phyloP scores from a whole-genome alignment of 1,140 invertebrate genomes.

The Drosophila nigromelanica region DNA sequence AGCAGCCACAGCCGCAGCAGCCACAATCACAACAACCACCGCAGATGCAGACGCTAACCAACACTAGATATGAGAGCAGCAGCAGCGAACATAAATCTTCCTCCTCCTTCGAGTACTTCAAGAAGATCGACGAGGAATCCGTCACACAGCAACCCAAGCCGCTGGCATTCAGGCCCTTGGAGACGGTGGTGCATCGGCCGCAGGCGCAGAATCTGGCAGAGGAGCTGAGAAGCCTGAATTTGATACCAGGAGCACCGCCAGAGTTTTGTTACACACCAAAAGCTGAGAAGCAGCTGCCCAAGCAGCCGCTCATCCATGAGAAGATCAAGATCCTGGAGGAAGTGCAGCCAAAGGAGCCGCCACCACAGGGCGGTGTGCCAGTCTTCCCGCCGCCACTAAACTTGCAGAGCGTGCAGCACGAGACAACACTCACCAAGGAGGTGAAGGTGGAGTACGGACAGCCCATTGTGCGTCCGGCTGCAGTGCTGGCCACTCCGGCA shows the following conservation, averaged over 20 bases:
- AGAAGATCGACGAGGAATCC: conserved; percentile 84
- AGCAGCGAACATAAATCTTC: conserved; percentile 72
- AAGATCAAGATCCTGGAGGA: conserved; percentile 88
- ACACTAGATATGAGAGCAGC: conserved; percentile 60
- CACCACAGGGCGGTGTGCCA: conserved; percentile 87
- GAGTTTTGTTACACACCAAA: conserved; percentile 88
- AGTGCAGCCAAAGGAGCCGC: conserved; percentile 86
- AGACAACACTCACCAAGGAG: conserved; percentile 63
- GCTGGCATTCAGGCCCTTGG: conserved; percentile 58
- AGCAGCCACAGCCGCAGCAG: conserved; percentile 38
- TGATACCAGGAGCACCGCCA: conserved; percentile 89
- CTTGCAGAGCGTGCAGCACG: conserved; percentile 70
- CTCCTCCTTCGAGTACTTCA: conserved; percentile 85
- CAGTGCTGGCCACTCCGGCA: conserved; percentile 71
- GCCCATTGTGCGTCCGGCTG: conserved; percentile 81
- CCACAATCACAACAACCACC: conserved; percentile 39
- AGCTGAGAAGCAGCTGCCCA: conserved; percentile 60
- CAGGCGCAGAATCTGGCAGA: conserved; percentile 57
- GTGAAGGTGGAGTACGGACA: conserved; percentile 75
- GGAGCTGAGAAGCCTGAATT: conserved; percentile 85
- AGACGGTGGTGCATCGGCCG: conserved; percentile 60
- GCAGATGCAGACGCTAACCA: conserved; percentile 56
- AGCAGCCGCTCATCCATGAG: conserved; percentile 85
- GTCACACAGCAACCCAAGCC: conserved; percentile 62
- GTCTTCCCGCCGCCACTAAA: conserved; percentile 47